Base-by-base conservation (phyloP, 1,140 invertebrate genomes). In the Chelonus insularis region DNA sequence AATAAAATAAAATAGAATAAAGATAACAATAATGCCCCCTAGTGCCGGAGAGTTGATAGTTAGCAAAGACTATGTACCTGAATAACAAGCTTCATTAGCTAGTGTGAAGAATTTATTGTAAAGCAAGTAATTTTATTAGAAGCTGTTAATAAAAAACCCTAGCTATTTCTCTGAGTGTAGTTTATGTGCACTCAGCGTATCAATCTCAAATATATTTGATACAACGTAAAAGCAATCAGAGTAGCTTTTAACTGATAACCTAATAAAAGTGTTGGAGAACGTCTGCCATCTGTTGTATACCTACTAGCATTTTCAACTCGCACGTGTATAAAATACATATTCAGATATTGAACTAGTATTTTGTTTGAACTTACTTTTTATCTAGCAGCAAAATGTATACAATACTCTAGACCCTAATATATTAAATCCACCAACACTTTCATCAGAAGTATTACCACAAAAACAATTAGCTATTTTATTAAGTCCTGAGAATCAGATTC, bases 221-320 rank as follows among this genome's bases (percentile, higher is more conserved):
- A 58, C 39, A 18, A n/a, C 16, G 20, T 37, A 45, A 12, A 43
- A 45, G 48, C 29, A 60, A 60, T 60, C 39, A 60, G 14, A 60
- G 39, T 54, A 60, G 60, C 61, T 63, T 63, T 63, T 57, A 63
- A 57, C 54, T 34, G 61, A 57, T 63, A 63, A 63, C 48, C 21
- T 37, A 63, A 63, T 63, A 57, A 21, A 45, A 63, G 54, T 63
- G 47, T 32, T 39, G 61, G 41, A 52, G 57, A 57, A 43, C 57
- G 54, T 57, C 48, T 47, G 43, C 37, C 61, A 63, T 63, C 55
- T 63, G 61, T 16, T 16, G 12, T 8, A 7, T 3, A 16, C 9
- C 48, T 45, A 54, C 36, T 32, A 41, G 16, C 23, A 9, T 23
- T 56, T 2, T 0, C 14, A 18, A 5, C 41, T 8, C 4, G 57